Evolutionary conservation across 2,797 vertebrate genomes (phyloP), one percentile per base, ranked within the genome.

Genomic region (Mus caroli): DNA sequence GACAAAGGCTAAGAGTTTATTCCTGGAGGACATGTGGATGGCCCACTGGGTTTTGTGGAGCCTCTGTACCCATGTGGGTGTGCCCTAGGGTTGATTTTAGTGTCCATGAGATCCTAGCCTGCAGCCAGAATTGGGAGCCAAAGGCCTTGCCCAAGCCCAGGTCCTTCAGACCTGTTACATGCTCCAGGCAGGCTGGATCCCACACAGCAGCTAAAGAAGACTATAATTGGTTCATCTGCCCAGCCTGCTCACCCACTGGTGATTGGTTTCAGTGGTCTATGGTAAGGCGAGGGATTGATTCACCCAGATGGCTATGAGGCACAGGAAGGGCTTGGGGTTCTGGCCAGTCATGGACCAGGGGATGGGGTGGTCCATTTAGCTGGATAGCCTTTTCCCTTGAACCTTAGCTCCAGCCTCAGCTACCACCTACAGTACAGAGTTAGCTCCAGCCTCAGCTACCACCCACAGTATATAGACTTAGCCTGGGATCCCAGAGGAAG

Each of bases 141-240:
- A 9, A 13, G 40, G 7, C 24, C 83, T 43, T 13, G n/a, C 26
- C 40, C 9, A 22, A 56, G 11, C 22, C 77, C 24, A 3, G 43
- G 43, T 22, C 28, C n/a, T 12, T 24, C 52, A 10, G 24, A 19
- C 15, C 50, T 0, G 24, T n/a, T 20, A 4, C 17, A 2, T 3
- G 15, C 54, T 62, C 52, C 37, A 40, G 24, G 6, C 24, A 60
- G 31, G 6, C 40, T 46, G 12, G 9, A 15, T 43, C 1, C 17
- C 26, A 46, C 3, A n/a, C 1, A 1, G 24, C 7, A 1, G 15
- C 10, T 8, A 26, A 15, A 0, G 3, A 1, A 10, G 50, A 19
- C 34, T 6, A 3, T 4, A 15, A 26, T 17, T 88, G 52, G 9
- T 64, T 4, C 7, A 43, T 31, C 56, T 0, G 14, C 75, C 37